Base-by-base conservation (phyloP, 2,797 vertebrate species). In the Heteromormyrus szaboi region DNA sequence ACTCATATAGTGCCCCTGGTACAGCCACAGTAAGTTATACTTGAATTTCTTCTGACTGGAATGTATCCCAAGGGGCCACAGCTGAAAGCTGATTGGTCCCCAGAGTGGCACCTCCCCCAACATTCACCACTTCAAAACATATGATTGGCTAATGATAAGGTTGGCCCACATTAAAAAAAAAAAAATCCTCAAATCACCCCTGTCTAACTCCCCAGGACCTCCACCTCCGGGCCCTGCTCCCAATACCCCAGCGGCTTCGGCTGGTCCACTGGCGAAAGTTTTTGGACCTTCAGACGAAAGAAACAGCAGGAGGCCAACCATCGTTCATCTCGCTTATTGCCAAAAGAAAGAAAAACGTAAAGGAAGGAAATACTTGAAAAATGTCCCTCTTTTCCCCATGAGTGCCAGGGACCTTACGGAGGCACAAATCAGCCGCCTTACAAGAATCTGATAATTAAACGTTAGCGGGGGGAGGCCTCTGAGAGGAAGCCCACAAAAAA, bases 361-460 rank as follows among this genome's bases (percentile, higher is more conserved):
- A 29, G 33, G 85, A 86, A 59, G 85, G 53, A 59, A 86, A 86
- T 22, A 5, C 33, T 86, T 59, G 85, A 86, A 59, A 86, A 56
- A 56, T 86, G 50, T 53, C 51, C 51, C 17, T 56, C 33, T 86
- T 37, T 19, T 29, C 50, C 81, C 81, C n/a, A 12, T 48, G 81
- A 84, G 46, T 12, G 3, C n/a, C 81, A 11, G n/a, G 46, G 46
- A 50, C 81, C 81, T 46, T 51, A 50, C 0, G 3, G 46, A 5
- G 46, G 11, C 46, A 85, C 46, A 12, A 51, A 46, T 85, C 48
- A 29, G 44, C 81, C 44, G 46, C 46, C n/a, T 25, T 50, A 25
- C 81, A 1, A 85, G 68, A 8, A 84, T 84, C 81, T 84, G 44
- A 84, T 51, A 84, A 50, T 84, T 84, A 50, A 84, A 51, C n/a